Conservation (phyloP, 1,140 invertebrate genomes). For the Halyomorpha halys region DNA sequence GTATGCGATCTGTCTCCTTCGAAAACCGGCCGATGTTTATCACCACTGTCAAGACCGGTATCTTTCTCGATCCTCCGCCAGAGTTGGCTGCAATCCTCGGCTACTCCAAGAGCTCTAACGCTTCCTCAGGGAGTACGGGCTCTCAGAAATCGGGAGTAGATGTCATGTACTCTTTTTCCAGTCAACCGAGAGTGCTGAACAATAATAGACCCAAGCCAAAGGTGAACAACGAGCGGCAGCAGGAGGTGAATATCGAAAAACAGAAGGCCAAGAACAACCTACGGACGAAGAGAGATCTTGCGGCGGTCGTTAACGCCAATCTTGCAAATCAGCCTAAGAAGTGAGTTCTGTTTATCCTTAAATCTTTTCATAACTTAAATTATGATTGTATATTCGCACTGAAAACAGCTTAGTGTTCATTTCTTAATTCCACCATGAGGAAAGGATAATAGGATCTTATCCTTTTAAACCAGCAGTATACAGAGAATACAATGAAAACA, state of each 20-base stretch:
- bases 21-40: constrained; percentile 44
- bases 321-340: too few species aligned
- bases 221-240: constrained; percentile 22
- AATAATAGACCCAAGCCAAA: constrained; percentile 27
- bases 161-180: constrained; percentile 48
- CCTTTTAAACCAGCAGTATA: too few species aligned
- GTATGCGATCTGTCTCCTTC: constrained; percentile 12
- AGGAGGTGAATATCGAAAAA: constrained; percentile 18
- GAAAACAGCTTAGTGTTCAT: too few species aligned
- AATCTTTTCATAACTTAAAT: too few species aligned
- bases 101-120: constrained; percentile 33
- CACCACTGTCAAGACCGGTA: constrained; percentile 63
- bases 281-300: not conserved
- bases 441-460: too few species aligned
- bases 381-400: too few species aligned
- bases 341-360: too few species aligned
- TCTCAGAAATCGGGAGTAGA: constrained; percentile 37
- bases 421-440: too few species aligned
- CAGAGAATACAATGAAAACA: too few species aligned
- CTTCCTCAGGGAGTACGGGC: constrained; percentile 30
- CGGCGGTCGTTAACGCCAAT: not conserved
- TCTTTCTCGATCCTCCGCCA: constrained; percentile 64
- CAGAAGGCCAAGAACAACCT: constrained; percentile 19
- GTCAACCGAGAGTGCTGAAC: constrained; percentile 44
- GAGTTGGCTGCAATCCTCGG: constrained; percentile 55